Percentiles rank a stretch among this genome's conserved stretches.
Evolutionary conservation across 92 coral and sea anemone species (phyloP).

Genomic region (Porites lobata): DNA sequence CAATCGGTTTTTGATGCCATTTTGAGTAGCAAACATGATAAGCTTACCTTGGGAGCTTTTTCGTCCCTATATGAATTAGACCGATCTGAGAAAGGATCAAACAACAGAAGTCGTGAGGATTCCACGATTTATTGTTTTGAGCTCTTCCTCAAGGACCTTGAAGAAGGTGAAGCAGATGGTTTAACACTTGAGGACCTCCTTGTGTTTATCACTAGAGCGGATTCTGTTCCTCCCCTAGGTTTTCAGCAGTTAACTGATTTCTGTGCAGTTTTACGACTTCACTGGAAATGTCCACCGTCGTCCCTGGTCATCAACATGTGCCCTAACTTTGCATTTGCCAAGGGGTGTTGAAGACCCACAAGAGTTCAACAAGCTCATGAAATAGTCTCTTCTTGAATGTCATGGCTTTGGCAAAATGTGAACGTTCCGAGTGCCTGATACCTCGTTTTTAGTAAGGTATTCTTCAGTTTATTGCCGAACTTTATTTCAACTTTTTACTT

Average conservation of each 20-base stretch:
- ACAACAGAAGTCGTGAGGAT: slow-evolving; percentile 67
- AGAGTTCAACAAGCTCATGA: slow-evolving; percentile 57
- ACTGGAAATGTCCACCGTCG: slow-evolving; percentile 54
- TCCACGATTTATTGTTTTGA: slow-evolving; percentile 75
- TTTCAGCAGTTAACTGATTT: slow-evolving; percentile 33
- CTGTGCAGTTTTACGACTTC: slow-evolving; percentile 58
- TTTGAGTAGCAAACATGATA: neutral
- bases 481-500: too few relatives aligned
- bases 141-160: slow-evolving; percentile 75
- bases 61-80: slow-evolving; percentile 45
- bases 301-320: slow-evolving; percentile 77
- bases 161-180: slow-evolving; percentile 69
- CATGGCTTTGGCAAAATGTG: slow-evolving; percentile 71
- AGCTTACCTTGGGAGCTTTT: slow-evolving; percentile 49
- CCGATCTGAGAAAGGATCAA: slow-evolving; percentile 70
- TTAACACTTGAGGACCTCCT: slow-evolving; percentile 74
- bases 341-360: slow-evolving; percentile 76
- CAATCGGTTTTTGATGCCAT: slow-evolving; percentile 44
- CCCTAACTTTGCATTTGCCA: slow-evolving; percentile 61
- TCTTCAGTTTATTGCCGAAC: too few relatives aligned
- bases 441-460: too few relatives aligned
- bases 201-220: slow-evolving; percentile 68
- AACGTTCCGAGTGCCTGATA: too few relatives aligned
- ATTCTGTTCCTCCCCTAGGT: slow-evolving; percentile 65
- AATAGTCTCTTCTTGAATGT: slow-evolving; percentile 57